Evolutionary conservation across 2,888 invertebrate species (phyloP).

Genomic region (Lathronympha strigana): DNA sequence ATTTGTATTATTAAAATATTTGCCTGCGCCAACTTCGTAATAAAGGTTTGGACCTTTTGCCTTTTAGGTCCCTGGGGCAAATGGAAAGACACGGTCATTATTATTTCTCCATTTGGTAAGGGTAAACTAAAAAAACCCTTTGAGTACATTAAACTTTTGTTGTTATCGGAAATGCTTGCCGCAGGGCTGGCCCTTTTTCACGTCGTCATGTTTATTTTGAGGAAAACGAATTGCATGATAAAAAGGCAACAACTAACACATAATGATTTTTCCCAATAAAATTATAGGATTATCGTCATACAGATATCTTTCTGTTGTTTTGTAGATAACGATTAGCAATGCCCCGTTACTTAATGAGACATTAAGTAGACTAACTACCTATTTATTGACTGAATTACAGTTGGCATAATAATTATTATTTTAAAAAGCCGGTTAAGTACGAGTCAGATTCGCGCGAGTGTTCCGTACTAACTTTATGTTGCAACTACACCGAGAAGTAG

Average conservation of each 20-base stretch:
- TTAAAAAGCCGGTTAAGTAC: too few species aligned
- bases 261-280: background rate
- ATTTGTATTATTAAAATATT: conserved; percentile 43
- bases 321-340: too few species aligned
- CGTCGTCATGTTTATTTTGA: conserved; percentile 2
- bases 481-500: too few species aligned
- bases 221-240: background rate
- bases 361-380: too few species aligned
- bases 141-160: conserved; percentile 44
- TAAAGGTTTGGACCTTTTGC: conserved; percentile 45
- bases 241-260: background rate
- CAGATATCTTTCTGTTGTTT: too few species aligned
- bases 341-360: too few species aligned
- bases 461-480: too few species aligned
- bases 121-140: conserved; percentile 42
- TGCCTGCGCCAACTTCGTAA: conserved; percentile 43
- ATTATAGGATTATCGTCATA: too few species aligned
- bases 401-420: too few species aligned
- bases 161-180: conserved; percentile 41
- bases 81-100: conserved; percentile 44
- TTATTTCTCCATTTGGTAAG: conserved; percentile 44
- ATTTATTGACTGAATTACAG: too few species aligned
- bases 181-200: conserved; percentile 20
- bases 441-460: too few species aligned
- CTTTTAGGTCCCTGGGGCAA: conserved; percentile 43